Evolutionary conservation across 2,888 invertebrate genomes (phyloP), one percentile per base, ranked within the genome.

Genomic region (Neoscelio sp.): DNA sequence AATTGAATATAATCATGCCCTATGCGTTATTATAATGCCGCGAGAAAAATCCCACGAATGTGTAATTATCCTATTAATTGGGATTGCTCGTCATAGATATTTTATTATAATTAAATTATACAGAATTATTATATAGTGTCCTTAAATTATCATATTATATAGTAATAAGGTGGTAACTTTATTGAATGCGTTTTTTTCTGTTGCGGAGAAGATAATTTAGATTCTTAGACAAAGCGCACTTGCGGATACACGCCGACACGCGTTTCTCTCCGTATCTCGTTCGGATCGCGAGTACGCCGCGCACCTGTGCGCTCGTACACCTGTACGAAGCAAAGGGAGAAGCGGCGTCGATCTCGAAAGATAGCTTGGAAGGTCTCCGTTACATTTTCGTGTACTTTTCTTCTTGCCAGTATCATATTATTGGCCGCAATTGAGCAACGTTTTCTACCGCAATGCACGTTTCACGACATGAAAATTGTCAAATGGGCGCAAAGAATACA

Each of bases 301-400:
- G 23, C 38, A 18, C 17, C n/a, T 23, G 54, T 23, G 38, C 23
- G n/a, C 33, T 26, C 50, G 20, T 54, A 20, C 48, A 15, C 20
- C n/a, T 40, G 64, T 20, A 15, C 56, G 40, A 60, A 18, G 67
- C 30, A 67, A 70, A 58, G 28, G 35, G 50, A 70, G 64, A 56
- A 56, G 64, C 38, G 38, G 7, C 46, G 38, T 30, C n/a, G n/a
- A n/a, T n/a, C 26, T 46, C 15, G 23, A 12, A 42, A 50, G 7
- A 40, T 40, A 38, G 18, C 28, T 35, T 48, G 67, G 10, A 50
- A 48, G 28, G 33, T 56, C 50, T 74, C 20, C 50, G 70, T 70
- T 58, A 70, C 65, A n/a, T 58, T 70, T 70, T 65, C 58, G 50
- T 68, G 44, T 62, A 70, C 50, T 71, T 77, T 70, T 64, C 71